phyloP scores from a whole-genome alignment of 2,797 vertebrate species.

The Gouania willdenowi region DNA sequence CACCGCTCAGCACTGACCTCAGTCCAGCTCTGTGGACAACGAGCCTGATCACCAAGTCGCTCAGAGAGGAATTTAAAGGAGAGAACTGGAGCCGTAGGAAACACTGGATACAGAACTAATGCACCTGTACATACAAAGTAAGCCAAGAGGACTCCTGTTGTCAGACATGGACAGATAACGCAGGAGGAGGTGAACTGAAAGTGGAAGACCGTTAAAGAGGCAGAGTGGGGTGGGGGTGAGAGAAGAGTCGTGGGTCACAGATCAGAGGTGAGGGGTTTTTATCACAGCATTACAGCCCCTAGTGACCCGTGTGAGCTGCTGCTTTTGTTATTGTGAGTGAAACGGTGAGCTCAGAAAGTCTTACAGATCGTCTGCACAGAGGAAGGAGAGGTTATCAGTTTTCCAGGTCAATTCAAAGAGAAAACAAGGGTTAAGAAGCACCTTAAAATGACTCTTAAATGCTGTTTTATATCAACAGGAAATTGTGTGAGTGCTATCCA shows the following conservation, averaged over 20 bases:
- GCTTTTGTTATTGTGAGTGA: conserved; percentile 26
- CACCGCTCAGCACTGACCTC: conserved; percentile 73
- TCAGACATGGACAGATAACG: conserved; percentile 43
- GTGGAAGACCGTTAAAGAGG: conserved; percentile 28
- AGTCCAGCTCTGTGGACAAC: neutral
- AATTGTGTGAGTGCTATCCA: neutral
- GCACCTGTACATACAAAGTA: conserved; percentile 34
- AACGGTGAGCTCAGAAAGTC: conserved; percentile 31
- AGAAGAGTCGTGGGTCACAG: conserved; percentile 60
- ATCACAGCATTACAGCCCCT: conserved; percentile 55
- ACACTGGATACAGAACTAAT: conserved; percentile 29
- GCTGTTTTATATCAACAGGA: conserved; percentile 28
- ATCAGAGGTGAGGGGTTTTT: conserved; percentile 65
- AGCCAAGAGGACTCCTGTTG: conserved; percentile 16
- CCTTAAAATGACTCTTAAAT: conserved; percentile 6
- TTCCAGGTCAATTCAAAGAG: conserved; percentile 6
- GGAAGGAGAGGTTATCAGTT: neutral
- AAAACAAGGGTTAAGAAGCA: neutral
- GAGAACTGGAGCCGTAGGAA: neutral
- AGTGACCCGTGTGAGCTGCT: conserved; percentile 43
- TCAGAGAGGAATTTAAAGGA: neutral
- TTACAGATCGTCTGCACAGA: conserved; percentile 36
- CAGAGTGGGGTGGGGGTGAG: conserved; percentile 20
- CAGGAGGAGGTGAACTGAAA: conserved; percentile 26
- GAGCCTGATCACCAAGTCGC: too few relatives aligned